Evolutionary conservation across 2,797 vertebrate genomes (phyloP).

Genomic region (Echiichthys vipera): DNA sequence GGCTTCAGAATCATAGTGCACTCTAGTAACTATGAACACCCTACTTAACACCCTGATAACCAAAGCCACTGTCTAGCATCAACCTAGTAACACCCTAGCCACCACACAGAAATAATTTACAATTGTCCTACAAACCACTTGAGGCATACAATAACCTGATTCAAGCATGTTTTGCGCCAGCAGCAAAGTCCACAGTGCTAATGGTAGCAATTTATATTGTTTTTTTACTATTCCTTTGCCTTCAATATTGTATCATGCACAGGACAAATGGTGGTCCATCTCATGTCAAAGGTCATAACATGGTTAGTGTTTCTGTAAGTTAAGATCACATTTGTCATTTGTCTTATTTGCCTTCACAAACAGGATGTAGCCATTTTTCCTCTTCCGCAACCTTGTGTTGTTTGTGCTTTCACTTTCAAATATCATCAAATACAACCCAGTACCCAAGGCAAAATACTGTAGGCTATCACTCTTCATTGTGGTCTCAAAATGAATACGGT

Average conservation of each 20-base stretch:
- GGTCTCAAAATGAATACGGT: not conserved
- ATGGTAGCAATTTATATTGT: not conserved
- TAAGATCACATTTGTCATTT: not conserved
- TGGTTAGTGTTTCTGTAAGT: not conserved
- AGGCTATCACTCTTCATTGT: not conserved
- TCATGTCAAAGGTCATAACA: not conserved
- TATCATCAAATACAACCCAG: not conserved
- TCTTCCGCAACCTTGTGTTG: not conserved
- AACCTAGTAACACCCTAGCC: not conserved
- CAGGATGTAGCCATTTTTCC: slow-evolving; percentile 21
- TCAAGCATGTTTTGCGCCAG: not conserved
- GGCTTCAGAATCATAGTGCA: no score
- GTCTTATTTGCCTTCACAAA: slow-evolving; percentile 8
- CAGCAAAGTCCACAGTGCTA: not conserved
- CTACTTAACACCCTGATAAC: no score
- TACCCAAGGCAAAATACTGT: not conserved
- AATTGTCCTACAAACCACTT: not conserved
- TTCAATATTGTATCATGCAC: not conserved
- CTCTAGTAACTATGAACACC: no score
- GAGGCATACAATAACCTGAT: not conserved
- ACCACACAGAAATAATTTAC: not conserved
- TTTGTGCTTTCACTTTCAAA: not conserved
- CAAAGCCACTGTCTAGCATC: no score
- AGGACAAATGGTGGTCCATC: not conserved
- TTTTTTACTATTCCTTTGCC: not conserved